Percentiles rank a stretch among this genome's conserved stretches.
Conservation (phyloP, 2,797 vertebrate species). For the Pipistrellus pipistrellus region DNA sequence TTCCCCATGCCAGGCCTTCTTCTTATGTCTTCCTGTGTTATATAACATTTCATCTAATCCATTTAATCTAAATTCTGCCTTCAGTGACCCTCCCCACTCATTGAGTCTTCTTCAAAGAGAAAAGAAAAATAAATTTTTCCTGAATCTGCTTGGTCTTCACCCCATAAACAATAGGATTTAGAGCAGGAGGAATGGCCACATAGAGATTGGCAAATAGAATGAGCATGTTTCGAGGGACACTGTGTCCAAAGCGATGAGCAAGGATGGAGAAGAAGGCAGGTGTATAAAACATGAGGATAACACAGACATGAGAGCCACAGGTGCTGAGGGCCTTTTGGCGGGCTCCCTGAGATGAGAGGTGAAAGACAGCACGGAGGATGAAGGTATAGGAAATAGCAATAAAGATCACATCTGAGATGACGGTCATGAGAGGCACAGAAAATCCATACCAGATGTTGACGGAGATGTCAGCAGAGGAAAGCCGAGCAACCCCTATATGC, state of each 20-base stretch:
- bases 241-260: slow-evolving; percentile 76
- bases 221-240: slow-evolving; percentile 72
- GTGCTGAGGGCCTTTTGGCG: slow-evolving; percentile 75
- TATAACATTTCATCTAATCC: not conserved
- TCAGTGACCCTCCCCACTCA: not conserved
- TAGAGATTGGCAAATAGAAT: slow-evolving; percentile 81
- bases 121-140: slow-evolving; percentile 67
- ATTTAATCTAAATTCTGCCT: not conserved
- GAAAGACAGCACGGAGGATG: slow-evolving; percentile 70
- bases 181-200: slow-evolving; percentile 67
- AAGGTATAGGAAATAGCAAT: slow-evolving; percentile 75
- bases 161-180: slow-evolving; percentile 79
- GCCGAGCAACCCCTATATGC: slow-evolving; percentile 74
- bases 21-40: not conserved
- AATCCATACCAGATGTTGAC: slow-evolving; percentile 79
- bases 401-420: slow-evolving; percentile 75
- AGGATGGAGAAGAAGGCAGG: slow-evolving; percentile 77
- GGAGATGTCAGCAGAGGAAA: slow-evolving; percentile 73
- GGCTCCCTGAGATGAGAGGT: slow-evolving; percentile 68
- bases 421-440: slow-evolving; percentile 25
- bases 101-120: slow-evolving; percentile 21
- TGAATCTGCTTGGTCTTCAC: slow-evolving; percentile 78
- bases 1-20: not conserved
- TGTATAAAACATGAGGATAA: slow-evolving; percentile 75
- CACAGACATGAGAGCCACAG: slow-evolving; percentile 74